These are phyloP conservation scores for Tichodroma muraria DNA, from an alignment of 2,113 vertebrate species.

Conservation along the genomic window DNA sequence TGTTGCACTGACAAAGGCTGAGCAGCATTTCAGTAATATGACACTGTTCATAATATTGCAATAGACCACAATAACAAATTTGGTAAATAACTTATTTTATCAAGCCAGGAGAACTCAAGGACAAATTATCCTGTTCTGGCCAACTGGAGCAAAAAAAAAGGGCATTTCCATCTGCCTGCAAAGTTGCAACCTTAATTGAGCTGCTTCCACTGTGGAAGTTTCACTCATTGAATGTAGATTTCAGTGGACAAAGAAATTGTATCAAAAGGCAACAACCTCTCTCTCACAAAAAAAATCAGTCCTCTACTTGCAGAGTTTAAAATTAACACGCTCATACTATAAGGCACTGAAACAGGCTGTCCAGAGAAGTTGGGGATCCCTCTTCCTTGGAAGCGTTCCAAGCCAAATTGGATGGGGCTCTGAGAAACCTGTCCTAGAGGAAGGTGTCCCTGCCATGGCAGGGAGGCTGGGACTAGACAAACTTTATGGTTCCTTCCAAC, in stretches of 20 bases:
- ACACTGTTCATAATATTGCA: background rate
- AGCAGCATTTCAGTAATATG: background rate
- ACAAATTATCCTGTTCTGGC: background rate
- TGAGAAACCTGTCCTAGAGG: background rate
- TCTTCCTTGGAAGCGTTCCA: background rate
- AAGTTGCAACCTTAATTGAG: background rate
- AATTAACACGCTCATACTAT: background rate
- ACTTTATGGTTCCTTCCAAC: background rate
- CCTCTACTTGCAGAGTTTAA: background rate
- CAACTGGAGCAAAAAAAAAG: background rate
- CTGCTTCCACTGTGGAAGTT: background rate
- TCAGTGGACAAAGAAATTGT: background rate
- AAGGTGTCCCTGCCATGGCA: background rate
- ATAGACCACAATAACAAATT: background rate
- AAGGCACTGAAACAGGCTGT: background rate
- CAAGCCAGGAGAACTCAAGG: background rate
- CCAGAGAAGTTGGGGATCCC: background rate
- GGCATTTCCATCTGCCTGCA: background rate
- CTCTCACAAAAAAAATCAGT: background rate
- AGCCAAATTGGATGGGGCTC: background rate
- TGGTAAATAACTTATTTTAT: background rate
- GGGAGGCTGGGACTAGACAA: background rate
- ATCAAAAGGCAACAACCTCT: background rate
- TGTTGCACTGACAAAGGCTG: background rate
- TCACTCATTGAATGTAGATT: background rate